Percentiles rank a stretch among this genome's conserved stretches.
These are phyloP conservation scores for Hypotaenidia okinawae DNA, from an alignment of 2,797 vertebrate genomes.

Conservation along the genomic window DNA sequence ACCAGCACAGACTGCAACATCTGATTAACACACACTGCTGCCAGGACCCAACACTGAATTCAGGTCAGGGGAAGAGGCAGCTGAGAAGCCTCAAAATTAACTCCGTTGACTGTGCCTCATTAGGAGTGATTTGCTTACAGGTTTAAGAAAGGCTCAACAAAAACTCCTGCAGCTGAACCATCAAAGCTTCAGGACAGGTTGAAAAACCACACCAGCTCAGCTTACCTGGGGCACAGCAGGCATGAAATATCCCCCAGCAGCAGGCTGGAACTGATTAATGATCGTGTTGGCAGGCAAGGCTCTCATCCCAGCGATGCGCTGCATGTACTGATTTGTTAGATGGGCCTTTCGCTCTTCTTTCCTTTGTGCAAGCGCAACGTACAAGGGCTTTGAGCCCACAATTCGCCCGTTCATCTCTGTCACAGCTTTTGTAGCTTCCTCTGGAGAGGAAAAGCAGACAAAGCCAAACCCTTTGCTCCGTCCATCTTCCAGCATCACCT, in stretches of 20 bases:
- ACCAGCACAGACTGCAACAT: neutral
- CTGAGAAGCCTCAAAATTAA: neutral
- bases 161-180: neutral
- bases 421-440: conserved; percentile 98
- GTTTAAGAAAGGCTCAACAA: neutral
- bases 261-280: conserved; percentile 98
- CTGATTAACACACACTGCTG: neutral
- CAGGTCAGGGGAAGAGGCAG: neutral
- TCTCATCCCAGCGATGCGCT: conserved; percentile 97
- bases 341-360: conserved; percentile 98
- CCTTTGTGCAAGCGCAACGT: conserved; percentile 95
- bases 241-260: conserved; percentile 95
- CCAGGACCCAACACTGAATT: neutral
- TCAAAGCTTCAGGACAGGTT: neutral
- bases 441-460: conserved; percentile 98
- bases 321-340: conserved; percentile 99
- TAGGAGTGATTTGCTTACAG: neutral
- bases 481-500: conserved; percentile 99
- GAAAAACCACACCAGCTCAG: neutral
- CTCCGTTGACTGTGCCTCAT: neutral
- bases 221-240: conserved; percentile 93
- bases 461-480: conserved; percentile 99
- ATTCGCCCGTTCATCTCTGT: conserved; percentile 99
- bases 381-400: conserved; percentile 96
- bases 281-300: conserved; percentile 97